Base-by-base conservation (phyloP, 92 coral and sea anemone species). In the Phenganax subtilis region DNA sequence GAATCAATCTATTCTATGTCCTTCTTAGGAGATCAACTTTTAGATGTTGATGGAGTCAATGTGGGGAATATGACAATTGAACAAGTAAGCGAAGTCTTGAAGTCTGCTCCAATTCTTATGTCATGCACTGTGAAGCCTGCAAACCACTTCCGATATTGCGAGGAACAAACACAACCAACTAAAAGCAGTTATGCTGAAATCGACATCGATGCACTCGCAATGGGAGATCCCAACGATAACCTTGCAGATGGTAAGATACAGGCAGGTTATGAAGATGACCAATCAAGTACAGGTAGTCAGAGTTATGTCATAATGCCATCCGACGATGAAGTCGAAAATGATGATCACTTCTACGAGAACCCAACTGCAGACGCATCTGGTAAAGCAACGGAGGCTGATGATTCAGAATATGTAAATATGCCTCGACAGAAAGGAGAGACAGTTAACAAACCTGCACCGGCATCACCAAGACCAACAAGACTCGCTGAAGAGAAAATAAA, bases 91-190 rank as follows among this genome's bases (percentile, higher is more conserved):
- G 97, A 94, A 75, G 91, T 94, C 55, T 89, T 94, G 62, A 89
- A 88, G 56, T 88, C 92, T 15, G 88, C 94, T 53, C 96, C 98
- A 0, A 93, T 87, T 16, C 65, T 76, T 6, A 93, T 94, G 6
- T 79, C 91, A 12, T 94, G 98, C 76, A 94, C 98, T 1, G 98
- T 94, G 28, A 94, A 94, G 37, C 97, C 92, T 1, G 89, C 89
- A 53, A 88, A 91, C 15, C 93, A 87, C 84, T 92, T 88, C 82
- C 90, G 91, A 15, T 88, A 88, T 75, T 90, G 89, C 30, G 92
- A 88, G 73, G 85, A 96, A 8, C 73, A 82, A 12, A 92, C 87
- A 31, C 86, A 81, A 30, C 76, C 75, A 9, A 76, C 80, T 12
- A 89, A 84, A 73, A 85, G 94, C 12, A 93, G 89, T 47, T 94